Evolutionary conservation across 2,888 invertebrate species (phyloP).

Genomic region (Sturmia bella): DNA sequence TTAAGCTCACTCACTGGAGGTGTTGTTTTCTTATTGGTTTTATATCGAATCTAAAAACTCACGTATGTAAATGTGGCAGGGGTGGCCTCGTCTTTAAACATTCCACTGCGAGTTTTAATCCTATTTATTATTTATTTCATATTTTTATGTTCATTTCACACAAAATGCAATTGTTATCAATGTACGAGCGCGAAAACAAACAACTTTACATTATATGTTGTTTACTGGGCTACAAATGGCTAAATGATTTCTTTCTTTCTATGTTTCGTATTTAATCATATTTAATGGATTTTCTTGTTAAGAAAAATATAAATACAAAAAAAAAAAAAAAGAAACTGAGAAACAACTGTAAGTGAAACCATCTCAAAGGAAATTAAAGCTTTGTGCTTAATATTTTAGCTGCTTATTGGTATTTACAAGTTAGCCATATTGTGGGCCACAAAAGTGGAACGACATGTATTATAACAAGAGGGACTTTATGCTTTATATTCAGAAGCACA

Average conservation of each 20-base stretch:
- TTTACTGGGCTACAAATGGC: slow-evolving; percentile 6
- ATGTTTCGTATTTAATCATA: slow-evolving; percentile 57
- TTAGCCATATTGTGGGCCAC: slow-evolving; percentile 28
- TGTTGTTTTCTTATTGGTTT: slow-evolving; percentile 50
- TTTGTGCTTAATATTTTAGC: slow-evolving; percentile 62
- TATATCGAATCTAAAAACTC: slow-evolving; percentile 20
- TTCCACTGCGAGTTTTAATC: slow-evolving; percentile 67
- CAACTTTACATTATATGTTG: slow-evolving; percentile 17
- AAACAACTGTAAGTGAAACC: slow-evolving; percentile 19
- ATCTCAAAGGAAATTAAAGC: slow-evolving; percentile 58
- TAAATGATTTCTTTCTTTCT: background rate
- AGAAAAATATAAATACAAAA: slow-evolving; percentile 27
- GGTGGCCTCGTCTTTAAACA: slow-evolving; percentile 68
- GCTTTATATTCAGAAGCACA: too few species aligned
- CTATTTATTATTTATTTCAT: slow-evolving; percentile 60
- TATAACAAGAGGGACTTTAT: too few species aligned
- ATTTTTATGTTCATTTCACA: slow-evolving; percentile 28
- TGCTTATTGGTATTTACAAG: slow-evolving; percentile 46
- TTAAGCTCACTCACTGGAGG: slow-evolving; percentile 31
- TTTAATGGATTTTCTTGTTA: slow-evolving; percentile 68
- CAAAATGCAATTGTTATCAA: slow-evolving; percentile 8
- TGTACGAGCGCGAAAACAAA: background rate
- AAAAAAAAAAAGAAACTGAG: slow-evolving; percentile 1
- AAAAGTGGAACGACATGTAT: slow-evolving; percentile 38
- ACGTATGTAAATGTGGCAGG: slow-evolving; percentile 13